phyloP scores from a whole-genome alignment of 2,888 invertebrate species.

The Carpatolechia fugitivella region DNA sequence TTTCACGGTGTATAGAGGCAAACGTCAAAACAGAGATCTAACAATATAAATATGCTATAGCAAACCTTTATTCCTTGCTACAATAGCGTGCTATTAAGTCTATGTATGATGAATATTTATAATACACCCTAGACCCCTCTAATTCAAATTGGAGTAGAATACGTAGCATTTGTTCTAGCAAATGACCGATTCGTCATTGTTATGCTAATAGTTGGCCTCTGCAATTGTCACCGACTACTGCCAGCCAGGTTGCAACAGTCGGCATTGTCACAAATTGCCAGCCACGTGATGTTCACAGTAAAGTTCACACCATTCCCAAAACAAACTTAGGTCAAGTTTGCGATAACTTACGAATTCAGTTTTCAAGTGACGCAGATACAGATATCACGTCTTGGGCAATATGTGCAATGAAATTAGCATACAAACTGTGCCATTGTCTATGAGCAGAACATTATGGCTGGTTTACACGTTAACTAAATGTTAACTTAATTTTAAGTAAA shows the following conservation, averaged over 20 bases:
- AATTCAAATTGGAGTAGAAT: background rate
- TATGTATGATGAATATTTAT: too few relatives aligned
- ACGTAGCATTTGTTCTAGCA: background rate
- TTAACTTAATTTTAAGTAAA: too few relatives aligned
- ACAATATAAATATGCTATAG: too few relatives aligned
- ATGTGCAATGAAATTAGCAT: constrained; percentile 32
- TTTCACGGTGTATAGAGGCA: too few relatives aligned
- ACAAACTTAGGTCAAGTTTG: constrained; percentile 18
- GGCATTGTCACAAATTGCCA: constrained; percentile 30
- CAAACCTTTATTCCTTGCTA: too few relatives aligned
- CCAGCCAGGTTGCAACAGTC: constrained; percentile 33
- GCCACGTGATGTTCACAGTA: constrained; percentile 21
- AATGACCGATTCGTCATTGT: constrained; percentile 33
- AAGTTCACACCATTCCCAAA: constrained; percentile 22
- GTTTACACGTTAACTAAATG: too few relatives aligned
- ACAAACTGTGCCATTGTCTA: constrained; percentile 40
- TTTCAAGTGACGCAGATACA: constrained; percentile 17
- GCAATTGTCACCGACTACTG: constrained; percentile 25
- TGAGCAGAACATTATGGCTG: constrained; percentile 24
- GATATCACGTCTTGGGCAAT: constrained; percentile 16
- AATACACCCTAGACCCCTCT: background rate
- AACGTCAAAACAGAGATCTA: too few relatives aligned
- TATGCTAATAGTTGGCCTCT: constrained; percentile 47
- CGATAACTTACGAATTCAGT: constrained; percentile 19
- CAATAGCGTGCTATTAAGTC: too few relatives aligned